A percentile compares a stretch with the other conserved stretches of the same genome.
Conservation (phyloP, 2,113 vertebrate genomes). For the Prunella fulvescens region DNA sequence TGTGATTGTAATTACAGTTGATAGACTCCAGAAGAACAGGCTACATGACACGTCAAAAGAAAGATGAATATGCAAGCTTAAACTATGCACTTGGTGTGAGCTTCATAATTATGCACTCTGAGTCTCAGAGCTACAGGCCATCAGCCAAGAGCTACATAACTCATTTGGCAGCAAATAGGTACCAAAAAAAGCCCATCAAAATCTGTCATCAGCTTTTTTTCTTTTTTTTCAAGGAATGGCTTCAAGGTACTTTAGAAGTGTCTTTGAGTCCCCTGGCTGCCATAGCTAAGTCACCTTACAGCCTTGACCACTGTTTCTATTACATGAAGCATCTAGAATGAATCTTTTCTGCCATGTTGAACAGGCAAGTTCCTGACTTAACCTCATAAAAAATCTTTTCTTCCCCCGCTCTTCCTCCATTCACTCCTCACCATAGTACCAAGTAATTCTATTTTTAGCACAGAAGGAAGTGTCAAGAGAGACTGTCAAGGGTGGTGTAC, state of each 20-base stretch:
- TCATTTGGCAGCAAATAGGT: neutral
- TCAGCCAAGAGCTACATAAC: neutral
- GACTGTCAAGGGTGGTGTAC: neutral
- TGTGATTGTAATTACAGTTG: neutral
- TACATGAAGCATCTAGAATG: neutral
- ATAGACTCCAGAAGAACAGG: neutral
- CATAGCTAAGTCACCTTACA: neutral
- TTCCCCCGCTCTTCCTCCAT: neutral
- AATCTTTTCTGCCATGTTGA: neutral
- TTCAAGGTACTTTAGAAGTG: neutral
- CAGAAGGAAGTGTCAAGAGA: neutral
- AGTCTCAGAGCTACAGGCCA: neutral
- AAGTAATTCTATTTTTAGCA: neutral
- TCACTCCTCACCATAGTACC: neutral
- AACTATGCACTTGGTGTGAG: neutral
- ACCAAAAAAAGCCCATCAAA: neutral
- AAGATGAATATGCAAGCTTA: neutral
- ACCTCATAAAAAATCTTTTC: neutral
- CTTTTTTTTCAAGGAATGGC: neutral
- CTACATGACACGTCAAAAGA: neutral
- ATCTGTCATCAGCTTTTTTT: neutral
- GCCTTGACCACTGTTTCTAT: neutral
- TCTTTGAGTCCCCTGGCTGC: neutral
- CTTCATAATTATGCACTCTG: neutral
- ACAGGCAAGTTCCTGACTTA: neutral